Conservation (phyloP, 2,113 vertebrate genomes). For the Triplophysa siluroides region DNA sequence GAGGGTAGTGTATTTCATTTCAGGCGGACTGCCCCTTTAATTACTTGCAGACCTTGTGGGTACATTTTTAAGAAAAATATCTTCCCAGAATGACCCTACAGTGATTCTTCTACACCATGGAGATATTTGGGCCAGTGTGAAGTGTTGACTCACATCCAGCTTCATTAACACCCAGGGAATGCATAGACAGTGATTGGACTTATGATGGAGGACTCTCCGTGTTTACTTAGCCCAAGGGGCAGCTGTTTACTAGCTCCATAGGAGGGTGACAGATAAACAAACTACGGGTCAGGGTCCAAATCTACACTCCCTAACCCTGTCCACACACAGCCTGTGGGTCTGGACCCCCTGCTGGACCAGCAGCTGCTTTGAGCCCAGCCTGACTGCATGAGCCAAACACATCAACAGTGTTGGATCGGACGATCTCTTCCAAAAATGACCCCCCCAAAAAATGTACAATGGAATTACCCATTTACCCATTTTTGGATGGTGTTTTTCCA, state of each 20-base stretch:
- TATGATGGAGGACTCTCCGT: slow-evolving; percentile 26
- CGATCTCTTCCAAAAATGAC: slow-evolving; percentile 24
- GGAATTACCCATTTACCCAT: no score
- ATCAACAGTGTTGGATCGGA: slow-evolving; percentile 54
- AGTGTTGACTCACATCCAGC: slow-evolving; percentile 7
- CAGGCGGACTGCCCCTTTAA: neutral
- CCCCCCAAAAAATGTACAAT: no score
- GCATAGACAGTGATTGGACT: slow-evolving; percentile 17
- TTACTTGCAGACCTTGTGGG: neutral
- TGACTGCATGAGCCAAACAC: slow-evolving; percentile 57
- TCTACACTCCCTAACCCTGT: neutral
- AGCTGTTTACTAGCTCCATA: slow-evolving; percentile 49
- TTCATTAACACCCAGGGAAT: slow-evolving; percentile 15
- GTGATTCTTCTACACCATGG: neutral
- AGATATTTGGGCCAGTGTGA: neutral
- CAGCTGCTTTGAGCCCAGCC: slow-evolving; percentile 68
- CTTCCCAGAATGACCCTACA: neutral
- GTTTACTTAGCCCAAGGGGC: slow-evolving; percentile 49
- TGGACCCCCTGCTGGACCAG: slow-evolving; percentile 64
- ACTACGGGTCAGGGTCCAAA: slow-evolving; percentile 42
- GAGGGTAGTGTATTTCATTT: no score
- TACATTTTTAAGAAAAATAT: neutral
- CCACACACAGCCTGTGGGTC: slow-evolving; percentile 42
- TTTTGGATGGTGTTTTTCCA: neutral
- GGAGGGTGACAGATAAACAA: slow-evolving; percentile 50